Conservation (phyloP, 2,888 invertebrate species). For the Liodrosophila aerea region DNA sequence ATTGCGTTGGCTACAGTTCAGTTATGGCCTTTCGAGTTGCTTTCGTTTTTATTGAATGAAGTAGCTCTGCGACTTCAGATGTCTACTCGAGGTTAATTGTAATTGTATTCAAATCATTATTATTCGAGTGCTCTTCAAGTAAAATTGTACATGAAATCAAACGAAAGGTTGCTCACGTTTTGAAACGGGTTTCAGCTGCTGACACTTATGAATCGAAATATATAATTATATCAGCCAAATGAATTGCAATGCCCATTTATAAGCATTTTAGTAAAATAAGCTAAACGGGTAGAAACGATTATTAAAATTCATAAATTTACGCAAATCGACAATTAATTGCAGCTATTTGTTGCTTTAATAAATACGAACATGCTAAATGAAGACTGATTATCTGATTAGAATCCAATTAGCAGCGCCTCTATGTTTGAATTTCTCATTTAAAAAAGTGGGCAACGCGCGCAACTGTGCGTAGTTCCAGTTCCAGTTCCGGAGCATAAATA, state of each 20-base stretch:
- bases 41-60: conserved; percentile 40
- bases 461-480: conserved; percentile 26
- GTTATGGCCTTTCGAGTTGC: conserved; percentile 39
- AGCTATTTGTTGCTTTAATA: neutral
- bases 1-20: conserved; percentile 25
- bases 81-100: conserved; percentile 13
- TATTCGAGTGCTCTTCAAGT: conserved; percentile 19
- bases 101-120: conserved; percentile 12
- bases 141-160: conserved; percentile 1
- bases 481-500: conserved; percentile 14
- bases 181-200: conserved; percentile 31
- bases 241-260: too few relatives aligned
- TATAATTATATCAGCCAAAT: too few relatives aligned
- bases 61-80: too few relatives aligned
- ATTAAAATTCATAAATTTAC: conserved; percentile 43
- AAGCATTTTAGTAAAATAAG: too few relatives aligned
- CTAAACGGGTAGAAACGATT: conserved; percentile 30
- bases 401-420: neutral
- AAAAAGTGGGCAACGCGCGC: conserved; percentile 45
- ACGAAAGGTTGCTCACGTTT: conserved; percentile 11
- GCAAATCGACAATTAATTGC: conserved; percentile 40
- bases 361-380: neutral
- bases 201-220: neutral
- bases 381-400: neutral
- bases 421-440: conserved; percentile 8